A percentile compares a stretch with the other conserved stretches of the same genome.
phyloP scores from a whole-genome alignment of 2,113 vertebrate genomes.

The Pantherophis guttatus region DNA sequence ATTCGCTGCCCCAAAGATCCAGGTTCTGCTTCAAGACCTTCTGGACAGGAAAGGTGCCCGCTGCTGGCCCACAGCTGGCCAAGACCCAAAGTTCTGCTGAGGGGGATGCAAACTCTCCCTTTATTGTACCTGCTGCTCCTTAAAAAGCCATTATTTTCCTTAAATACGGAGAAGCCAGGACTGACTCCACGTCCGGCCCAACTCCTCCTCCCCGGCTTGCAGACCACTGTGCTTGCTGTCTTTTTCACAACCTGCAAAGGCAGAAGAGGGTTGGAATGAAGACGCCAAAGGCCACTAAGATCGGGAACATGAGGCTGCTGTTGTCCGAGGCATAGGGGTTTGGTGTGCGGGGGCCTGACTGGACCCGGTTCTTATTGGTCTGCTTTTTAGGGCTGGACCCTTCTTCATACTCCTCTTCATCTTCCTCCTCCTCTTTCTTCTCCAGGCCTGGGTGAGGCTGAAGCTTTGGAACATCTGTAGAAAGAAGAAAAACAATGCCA shows the following conservation, averaged over 20 bases:
- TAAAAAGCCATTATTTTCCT: constrained; percentile 52
- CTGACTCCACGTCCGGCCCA: constrained; percentile 52
- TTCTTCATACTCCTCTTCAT: constrained; percentile 86
- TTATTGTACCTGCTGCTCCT: constrained; percentile 57
- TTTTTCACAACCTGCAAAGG: constrained; percentile 92
- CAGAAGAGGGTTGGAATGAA: constrained; percentile 99
- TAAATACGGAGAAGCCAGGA: constrained; percentile 71
- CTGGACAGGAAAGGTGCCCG: constrained; percentile 51
- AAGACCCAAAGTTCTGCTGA: constrained; percentile 49
- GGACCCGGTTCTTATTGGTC: constrained; percentile 86
- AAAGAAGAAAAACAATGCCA: constrained; percentile 27
- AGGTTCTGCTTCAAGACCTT: constrained; percentile 47
- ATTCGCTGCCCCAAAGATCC: constrained; percentile 42
- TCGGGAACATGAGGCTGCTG: constrained; percentile 99
- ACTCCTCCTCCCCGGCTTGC: constrained; percentile 62
- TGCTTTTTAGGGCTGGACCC: constrained; percentile 81
- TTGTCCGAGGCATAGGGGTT: constrained; percentile 98
- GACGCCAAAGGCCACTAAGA: constrained; percentile 96
- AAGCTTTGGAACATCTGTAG: constrained; percentile 92
- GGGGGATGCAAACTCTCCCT: constrained; percentile 44
- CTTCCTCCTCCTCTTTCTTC: constrained; percentile 89
- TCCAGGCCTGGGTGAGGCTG: constrained; percentile 95
- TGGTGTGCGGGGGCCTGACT: constrained; percentile 93
- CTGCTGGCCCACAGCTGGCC: constrained; percentile 37
- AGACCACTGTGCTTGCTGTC: constrained; percentile 37